Evolutionary conservation across 2,113 vertebrate genomes (phyloP).

Genomic region (Poicephalus meyeri): DNA sequence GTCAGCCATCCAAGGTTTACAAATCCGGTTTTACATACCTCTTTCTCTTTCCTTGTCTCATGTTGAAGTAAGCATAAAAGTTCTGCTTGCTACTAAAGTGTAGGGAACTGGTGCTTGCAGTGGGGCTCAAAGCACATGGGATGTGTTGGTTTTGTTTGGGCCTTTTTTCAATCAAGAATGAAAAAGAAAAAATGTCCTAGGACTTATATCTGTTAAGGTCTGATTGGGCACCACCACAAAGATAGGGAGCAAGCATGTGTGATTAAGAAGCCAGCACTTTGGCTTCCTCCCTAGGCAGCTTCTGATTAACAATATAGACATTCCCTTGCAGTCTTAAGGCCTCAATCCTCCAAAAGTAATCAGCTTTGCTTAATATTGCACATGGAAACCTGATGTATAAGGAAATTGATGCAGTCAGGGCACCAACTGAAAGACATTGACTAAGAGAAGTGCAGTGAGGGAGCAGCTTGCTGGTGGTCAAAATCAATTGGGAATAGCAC

Average conservation of each 20-base stretch:
- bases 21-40: neutral
- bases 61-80: neutral
- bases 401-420: neutral
- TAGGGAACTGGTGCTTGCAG: neutral
- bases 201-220: neutral
- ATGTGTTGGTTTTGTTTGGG: neutral
- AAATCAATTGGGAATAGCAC: neutral
- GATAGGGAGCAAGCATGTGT: neutral
- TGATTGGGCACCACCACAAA: neutral
- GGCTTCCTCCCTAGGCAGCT: neutral
- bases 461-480: neutral
- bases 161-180: neutral
- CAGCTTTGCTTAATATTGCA: neutral
- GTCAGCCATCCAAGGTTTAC: neutral
- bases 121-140: neutral
- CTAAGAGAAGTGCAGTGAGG: neutral
- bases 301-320: neutral
- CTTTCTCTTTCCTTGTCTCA: neutral
- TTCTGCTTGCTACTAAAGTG: neutral
- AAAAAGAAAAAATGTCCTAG: neutral
- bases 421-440: neutral
- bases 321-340: neutral
- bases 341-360: neutral
- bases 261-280: neutral
- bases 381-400: neutral